Conservation (phyloP, 2,113 vertebrate species). For the Paralichthys olivaceus region DNA sequence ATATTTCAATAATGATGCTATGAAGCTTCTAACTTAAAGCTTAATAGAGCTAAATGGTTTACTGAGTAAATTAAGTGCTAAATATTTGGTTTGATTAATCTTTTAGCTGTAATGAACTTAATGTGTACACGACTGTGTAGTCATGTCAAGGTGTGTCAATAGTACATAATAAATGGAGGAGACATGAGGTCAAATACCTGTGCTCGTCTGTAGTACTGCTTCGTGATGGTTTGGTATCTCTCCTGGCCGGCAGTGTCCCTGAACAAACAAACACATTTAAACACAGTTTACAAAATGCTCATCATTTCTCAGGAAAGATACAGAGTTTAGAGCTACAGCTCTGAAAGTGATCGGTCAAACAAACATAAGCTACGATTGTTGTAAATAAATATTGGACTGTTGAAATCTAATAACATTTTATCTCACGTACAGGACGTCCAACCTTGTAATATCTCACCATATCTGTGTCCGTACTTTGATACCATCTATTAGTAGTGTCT, state of each 20-base stretch:
- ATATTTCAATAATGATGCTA: too few species aligned
- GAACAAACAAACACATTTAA: constrained; percentile 31
- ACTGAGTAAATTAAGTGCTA: too few species aligned
- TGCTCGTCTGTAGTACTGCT: constrained; percentile 97
- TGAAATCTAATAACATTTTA: background rate
- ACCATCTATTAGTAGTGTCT: constrained; percentile 85
- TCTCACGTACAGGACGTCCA: background rate
- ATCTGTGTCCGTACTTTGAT: constrained; percentile 88
- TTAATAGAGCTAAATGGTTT: too few species aligned
- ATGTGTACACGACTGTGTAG: too few species aligned
- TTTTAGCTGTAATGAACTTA: too few species aligned
- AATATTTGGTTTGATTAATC: too few species aligned
- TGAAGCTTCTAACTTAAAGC: too few species aligned
- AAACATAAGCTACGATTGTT: background rate
- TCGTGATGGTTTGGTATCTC: constrained; percentile 98
- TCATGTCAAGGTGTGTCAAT: too few species aligned
- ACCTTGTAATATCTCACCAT: constrained; percentile 75
- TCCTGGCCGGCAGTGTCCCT: constrained; percentile 99
- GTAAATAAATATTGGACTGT: background rate
- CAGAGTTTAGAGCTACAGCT: background rate
- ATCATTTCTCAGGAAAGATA: background rate
- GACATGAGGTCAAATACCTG: constrained; percentile 83
- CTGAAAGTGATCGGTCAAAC: background rate
- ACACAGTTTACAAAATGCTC: too few species aligned
- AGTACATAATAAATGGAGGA: background rate